A percentile compares a stretch with the other conserved stretches of the same genome.
phyloP scores from a whole-genome alignment of 2,888 invertebrate species.

The Epinotia demarniana region DNA sequence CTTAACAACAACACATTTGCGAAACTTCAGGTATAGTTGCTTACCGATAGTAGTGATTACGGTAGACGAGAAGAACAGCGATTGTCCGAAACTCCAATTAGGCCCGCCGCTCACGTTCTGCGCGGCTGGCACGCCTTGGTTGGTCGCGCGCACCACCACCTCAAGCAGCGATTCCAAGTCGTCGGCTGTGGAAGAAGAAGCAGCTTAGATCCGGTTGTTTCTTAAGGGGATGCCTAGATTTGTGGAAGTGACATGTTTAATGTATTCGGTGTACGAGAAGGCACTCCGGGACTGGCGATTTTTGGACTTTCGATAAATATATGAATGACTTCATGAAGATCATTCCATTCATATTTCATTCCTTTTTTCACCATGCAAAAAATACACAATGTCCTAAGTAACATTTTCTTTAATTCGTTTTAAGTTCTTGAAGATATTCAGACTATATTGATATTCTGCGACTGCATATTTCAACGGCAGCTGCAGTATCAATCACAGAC shows the following conservation, averaged over 20 bases:
- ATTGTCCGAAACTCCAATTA: slow-evolving; percentile 96
- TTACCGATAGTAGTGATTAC: slow-evolving; percentile 95
- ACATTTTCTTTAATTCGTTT: too few species aligned
- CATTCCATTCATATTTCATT: too few species aligned
- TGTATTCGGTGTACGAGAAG: too few species aligned
- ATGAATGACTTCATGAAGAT: too few species aligned
- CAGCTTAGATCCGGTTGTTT: neutral
- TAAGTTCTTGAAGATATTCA: too few species aligned
- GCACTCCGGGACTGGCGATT: too few species aligned
- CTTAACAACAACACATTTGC: neutral
- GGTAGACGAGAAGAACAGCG: slow-evolving; percentile 94
- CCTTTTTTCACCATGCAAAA: too few species aligned
- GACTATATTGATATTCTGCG: too few species aligned
- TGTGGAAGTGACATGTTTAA: too few species aligned
- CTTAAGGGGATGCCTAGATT: too few species aligned
- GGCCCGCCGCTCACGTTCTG: slow-evolving; percentile 91
- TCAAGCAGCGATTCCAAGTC: slow-evolving; percentile 89
- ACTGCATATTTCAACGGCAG: neutral
- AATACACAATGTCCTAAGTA: too few species aligned
- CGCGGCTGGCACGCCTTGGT: slow-evolving; percentile 90
- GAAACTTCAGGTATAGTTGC: slow-evolving; percentile 28
- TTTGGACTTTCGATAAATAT: too few species aligned
- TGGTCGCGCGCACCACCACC: slow-evolving; percentile 89
- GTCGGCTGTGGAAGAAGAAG: slow-evolving; percentile 83
- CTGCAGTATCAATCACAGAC: slow-evolving; percentile 4